phyloP scores from a whole-genome alignment of 2,113 vertebrate species.

The Alouatta palliata region DNA sequence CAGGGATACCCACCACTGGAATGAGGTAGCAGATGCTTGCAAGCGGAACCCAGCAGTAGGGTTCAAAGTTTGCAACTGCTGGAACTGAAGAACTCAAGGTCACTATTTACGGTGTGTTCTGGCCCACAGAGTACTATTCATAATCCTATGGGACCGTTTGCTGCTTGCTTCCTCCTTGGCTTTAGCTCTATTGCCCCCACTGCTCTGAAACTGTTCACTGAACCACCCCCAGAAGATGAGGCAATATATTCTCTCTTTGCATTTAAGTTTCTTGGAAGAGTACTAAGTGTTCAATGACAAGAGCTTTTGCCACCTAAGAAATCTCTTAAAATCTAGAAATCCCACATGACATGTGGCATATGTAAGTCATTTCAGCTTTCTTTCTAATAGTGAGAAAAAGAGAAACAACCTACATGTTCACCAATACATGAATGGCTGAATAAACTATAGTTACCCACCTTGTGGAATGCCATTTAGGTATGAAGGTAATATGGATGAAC shows the following conservation, averaged over 20 bases:
- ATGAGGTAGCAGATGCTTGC: background rate
- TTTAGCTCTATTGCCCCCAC: background rate
- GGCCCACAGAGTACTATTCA: background rate
- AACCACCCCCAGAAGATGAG: no score
- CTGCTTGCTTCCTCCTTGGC: background rate
- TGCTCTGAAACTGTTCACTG: background rate
- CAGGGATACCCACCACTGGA: background rate
- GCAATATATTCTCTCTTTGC: background rate
- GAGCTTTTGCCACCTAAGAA: background rate
- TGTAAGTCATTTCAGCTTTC: background rate
- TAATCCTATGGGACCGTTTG: background rate
- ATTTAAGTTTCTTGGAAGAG: background rate
- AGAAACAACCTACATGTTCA: background rate
- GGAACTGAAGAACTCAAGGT: background rate
- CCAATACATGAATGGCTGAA: background rate
- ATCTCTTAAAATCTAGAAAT: slow-evolving; percentile 11
- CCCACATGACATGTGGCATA: background rate
- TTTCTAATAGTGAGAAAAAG: background rate
- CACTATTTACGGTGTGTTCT: background rate
- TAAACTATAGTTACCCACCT: background rate
- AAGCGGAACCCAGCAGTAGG: background rate
- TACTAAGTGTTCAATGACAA: background rate
- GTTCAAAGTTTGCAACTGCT: background rate
- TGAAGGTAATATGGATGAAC: background rate
- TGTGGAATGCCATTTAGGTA: background rate